Conservation (phyloP, 1,140 invertebrate genomes). For the Teleopsis dalmanni region DNA sequence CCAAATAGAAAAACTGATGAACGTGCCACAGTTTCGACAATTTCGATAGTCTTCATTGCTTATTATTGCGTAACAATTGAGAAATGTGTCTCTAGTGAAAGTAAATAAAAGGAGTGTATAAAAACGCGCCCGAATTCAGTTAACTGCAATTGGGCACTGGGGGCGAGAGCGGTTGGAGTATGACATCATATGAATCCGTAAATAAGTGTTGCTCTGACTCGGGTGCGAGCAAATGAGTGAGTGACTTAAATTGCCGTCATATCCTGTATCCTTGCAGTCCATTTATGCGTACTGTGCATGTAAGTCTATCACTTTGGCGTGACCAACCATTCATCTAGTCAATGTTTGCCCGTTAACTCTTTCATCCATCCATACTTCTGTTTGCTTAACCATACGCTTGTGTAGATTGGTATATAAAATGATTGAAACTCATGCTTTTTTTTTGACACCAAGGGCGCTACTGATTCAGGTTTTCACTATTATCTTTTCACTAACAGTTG, state of each 20-base stretch:
- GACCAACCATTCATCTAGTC: no score
- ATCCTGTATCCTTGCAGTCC: constrained; percentile 16
- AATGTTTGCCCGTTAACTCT: no score
- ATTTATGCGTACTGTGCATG: neutral
- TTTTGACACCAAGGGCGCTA: no score
- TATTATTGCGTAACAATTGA: constrained; percentile 11
- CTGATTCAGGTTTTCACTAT: no score
- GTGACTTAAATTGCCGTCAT: constrained; percentile 42
- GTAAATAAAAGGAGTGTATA: neutral
- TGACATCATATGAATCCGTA: neutral
- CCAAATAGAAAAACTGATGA: neutral
- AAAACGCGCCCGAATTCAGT: neutral
- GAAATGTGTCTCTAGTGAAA: constrained; percentile 2
- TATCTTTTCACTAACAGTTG: no score
- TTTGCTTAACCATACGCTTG: no score
- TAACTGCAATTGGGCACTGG: neutral
- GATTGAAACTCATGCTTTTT: no score
- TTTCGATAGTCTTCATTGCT: constrained; percentile 4
- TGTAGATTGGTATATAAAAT: no score
- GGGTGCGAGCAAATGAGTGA: constrained; percentile 5
- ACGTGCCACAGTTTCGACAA: neutral
- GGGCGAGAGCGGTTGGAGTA: neutral
- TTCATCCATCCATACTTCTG: no score
- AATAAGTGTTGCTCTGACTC: neutral
- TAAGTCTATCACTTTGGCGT: neutral